A percentile compares a stretch with the other conserved stretches of the same genome.
phyloP scores from a whole-genome alignment of 2,888 invertebrate genomes.

The Mythimna ferrago region DNA sequence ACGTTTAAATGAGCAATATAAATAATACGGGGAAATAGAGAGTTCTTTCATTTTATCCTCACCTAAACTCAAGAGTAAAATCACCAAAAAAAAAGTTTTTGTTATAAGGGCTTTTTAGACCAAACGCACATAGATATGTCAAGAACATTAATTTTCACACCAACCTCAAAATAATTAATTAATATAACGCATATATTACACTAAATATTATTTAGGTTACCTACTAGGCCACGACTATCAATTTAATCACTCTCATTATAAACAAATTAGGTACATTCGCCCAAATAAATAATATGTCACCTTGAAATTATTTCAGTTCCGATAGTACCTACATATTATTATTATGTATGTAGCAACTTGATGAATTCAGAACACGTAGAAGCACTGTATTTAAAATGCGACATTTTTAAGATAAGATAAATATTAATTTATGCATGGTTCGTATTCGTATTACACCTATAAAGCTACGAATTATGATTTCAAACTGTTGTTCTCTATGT shows the following conservation, averaged over 20 bases:
- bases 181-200: conserved; percentile 1
- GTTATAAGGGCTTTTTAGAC: neutral
- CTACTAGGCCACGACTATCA: conserved; percentile 28
- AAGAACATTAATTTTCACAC: neutral
- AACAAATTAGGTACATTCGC: conserved; percentile 40
- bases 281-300: conserved; percentile 38
- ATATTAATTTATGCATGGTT: conserved; percentile 53
- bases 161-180: neutral
- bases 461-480: conserved; percentile 39
- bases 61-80: neutral
- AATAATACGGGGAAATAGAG: neutral
- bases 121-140: neutral
- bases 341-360: conserved; percentile 38
- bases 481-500: conserved; percentile 36
- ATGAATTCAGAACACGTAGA: conserved; percentile 49
- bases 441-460: conserved; percentile 11
- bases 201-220: conserved; percentile 28
- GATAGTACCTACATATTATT: conserved; percentile 38
- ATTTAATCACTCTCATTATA: conserved; percentile 42
- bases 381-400: conserved; percentile 49
- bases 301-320: conserved; percentile 49
- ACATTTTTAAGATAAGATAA: conserved; percentile 57
- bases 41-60: no score
- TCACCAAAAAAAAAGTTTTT: neutral
- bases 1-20: neutral